A percentile compares a stretch with the other conserved stretches of the same genome.
These are phyloP conservation scores for Anisognathus igniventris DNA, from an alignment of 2,797 vertebrate species.

Conservation along the genomic window DNA sequence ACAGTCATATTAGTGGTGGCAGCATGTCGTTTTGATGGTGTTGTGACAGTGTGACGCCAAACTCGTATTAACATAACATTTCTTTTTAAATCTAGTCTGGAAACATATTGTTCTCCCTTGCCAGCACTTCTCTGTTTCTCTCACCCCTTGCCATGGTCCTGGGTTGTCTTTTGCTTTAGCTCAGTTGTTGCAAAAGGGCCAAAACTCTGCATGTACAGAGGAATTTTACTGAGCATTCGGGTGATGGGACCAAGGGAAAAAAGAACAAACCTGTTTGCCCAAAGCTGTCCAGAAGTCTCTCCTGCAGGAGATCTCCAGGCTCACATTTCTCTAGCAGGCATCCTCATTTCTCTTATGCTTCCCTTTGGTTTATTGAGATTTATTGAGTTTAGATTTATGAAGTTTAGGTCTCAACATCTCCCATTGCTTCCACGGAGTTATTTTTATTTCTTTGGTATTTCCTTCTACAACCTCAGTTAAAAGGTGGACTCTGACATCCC, in stretches of 20 bases:
- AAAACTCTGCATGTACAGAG: fast-evolving
- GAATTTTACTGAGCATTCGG: background rate
- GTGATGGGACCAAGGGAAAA: background rate
- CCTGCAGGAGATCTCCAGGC: background rate
- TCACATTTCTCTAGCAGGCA: background rate
- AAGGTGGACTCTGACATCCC: background rate
- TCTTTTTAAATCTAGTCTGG: constrained; percentile 40
- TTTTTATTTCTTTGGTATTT: background rate
- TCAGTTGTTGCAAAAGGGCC: background rate
- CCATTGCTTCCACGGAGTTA: fast-evolving
- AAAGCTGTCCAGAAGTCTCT: background rate
- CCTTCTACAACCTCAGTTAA: background rate
- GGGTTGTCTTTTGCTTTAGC: background rate
- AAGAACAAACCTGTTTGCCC: fast-evolving
- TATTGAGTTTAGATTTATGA: background rate
- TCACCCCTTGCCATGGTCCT: constrained; percentile 11
- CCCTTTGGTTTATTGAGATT: background rate
- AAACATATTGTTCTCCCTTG: constrained; percentile 62
- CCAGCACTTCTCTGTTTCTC: background rate
- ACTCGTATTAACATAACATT: constrained; percentile 51
- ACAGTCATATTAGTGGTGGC: constrained; percentile 44
- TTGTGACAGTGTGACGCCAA: constrained; percentile 62
- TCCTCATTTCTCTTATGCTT: background rate
- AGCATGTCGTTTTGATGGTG: constrained; percentile 64
- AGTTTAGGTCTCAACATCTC: background rate